Conservation (phyloP, 2,888 invertebrate species). For the Metopia argyrocephala region DNA sequence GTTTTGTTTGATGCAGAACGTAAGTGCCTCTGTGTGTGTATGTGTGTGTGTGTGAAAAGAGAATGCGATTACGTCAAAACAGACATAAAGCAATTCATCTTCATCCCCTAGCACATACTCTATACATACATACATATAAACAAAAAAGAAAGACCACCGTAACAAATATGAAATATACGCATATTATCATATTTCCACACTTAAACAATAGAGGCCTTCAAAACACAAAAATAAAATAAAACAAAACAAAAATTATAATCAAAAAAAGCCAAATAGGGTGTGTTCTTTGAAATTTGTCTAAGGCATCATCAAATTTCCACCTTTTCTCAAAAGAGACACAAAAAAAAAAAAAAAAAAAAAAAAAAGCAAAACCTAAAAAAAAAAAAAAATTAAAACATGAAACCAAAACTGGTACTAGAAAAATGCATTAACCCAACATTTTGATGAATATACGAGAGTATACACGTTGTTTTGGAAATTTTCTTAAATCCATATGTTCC, state of each 20-base stretch:
- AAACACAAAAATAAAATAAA: conserved; percentile 12
- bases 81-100: conserved; percentile 76
- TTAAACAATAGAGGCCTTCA: conserved; percentile 49
- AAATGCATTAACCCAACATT: conserved; percentile 49
- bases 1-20: too few relatives aligned
- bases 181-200: conserved; percentile 74
- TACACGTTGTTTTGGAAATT: background rate
- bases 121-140: background rate
- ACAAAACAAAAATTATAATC: conserved; percentile 11
- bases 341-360: background rate
- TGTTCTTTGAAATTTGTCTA: conserved; percentile 66
- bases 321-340: conserved; percentile 43
- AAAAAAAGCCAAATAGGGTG: conserved; percentile 72
- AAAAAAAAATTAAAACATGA: conserved; percentile 41
- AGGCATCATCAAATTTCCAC: conserved; percentile 73
- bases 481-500: background rate
- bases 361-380: conserved; percentile 28
- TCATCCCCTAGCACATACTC: too few relatives aligned
- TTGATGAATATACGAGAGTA: background rate
- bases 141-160: conserved; percentile 50
- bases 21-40: conserved; percentile 2
- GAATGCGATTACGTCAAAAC: conserved; percentile 75
- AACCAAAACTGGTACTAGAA: conserved; percentile 53
- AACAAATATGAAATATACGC: conserved; percentile 66
- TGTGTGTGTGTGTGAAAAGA: conserved; percentile 54